Evolutionary conservation across 1,140 invertebrate genomes (phyloP).

Genomic region (Mylabris phalerata): DNA sequence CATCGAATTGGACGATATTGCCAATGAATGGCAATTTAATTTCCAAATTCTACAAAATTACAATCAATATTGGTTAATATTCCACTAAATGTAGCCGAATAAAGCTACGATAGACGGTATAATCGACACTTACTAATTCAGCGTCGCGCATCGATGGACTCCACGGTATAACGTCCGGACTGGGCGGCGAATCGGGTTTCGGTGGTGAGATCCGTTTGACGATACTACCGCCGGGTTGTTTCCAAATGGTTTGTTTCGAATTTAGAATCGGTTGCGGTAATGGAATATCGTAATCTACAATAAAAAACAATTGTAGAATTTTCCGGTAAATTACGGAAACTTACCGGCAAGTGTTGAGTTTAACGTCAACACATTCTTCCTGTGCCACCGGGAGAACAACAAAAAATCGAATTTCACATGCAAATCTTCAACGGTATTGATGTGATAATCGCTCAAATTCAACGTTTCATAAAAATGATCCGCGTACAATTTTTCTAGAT

Average conservation of each 20-base stretch:
- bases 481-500: constrained; percentile 29
- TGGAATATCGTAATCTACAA: no score
- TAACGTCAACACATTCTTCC: constrained; percentile 30
- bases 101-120: background rate
- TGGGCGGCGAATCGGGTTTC: background rate
- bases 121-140: background rate
- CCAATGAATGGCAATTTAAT: background rate
- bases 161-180: background rate
- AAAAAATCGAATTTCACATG: constrained; percentile 31
- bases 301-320: background rate
- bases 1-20: background rate
- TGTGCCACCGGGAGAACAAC: constrained; percentile 28
- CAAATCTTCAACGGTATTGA: constrained; percentile 31
- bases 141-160: background rate
- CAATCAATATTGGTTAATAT: background rate
- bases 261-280: no score
- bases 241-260: background rate
- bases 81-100: background rate
- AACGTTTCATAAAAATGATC: constrained; percentile 28
- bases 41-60: background rate
- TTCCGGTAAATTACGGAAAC: background rate
- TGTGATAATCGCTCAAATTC: constrained; percentile 24
- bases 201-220: background rate
- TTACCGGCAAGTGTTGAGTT: constrained; percentile 35
- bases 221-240: no score